These are phyloP conservation scores for Ispidina picta DNA, from an alignment of 2,797 vertebrate genomes.

Conservation along the genomic window DNA sequence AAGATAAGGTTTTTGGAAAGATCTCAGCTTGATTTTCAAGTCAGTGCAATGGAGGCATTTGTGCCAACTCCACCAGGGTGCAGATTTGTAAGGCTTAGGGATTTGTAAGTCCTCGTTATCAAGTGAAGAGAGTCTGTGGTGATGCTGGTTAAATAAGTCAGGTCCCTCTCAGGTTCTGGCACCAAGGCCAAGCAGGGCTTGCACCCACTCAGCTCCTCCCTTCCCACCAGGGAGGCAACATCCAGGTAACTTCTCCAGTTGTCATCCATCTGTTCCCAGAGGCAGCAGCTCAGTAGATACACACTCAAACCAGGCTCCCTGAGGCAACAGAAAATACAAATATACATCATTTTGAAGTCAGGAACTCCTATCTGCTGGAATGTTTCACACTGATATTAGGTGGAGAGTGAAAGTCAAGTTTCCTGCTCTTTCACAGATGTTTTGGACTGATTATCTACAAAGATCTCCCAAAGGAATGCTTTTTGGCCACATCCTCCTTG, in stretches of 20 bases:
- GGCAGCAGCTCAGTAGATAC: background rate
- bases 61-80: background rate
- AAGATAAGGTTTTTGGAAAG: background rate
- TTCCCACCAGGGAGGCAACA: background rate
- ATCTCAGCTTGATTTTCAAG: background rate
- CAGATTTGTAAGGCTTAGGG: background rate
- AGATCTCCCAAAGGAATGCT: background rate
- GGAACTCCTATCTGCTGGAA: background rate
- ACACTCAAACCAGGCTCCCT: background rate
- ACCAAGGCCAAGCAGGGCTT: background rate
- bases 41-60: background rate
- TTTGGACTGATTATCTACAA: constrained; percentile 11
- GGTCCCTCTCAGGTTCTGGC: background rate
- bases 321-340: background rate
- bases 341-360: background rate
- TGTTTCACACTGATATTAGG: fast-evolving
- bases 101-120: background rate
- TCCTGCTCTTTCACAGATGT: constrained; percentile 3
- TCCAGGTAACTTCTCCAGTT: background rate
- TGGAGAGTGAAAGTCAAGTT: background rate
- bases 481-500: background rate
- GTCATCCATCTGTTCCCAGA: background rate
- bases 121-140: background rate
- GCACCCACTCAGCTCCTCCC: background rate
- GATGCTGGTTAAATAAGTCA: background rate